Evolutionary conservation across 2,797 vertebrate genomes (phyloP).

Genomic region (Dendrocincla tyrannina): DNA sequence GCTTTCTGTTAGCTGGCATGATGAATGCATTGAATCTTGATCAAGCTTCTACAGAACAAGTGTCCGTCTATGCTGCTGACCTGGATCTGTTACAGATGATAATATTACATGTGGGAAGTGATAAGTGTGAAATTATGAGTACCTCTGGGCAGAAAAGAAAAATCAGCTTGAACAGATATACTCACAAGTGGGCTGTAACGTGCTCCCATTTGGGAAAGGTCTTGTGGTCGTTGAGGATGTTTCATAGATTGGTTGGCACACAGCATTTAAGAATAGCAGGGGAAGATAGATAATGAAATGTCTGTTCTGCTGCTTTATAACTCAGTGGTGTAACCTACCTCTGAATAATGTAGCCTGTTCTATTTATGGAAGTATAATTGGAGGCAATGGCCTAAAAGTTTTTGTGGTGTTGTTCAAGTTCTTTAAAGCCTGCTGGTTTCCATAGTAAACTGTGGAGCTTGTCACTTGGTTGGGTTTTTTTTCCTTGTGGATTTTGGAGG

Average conservation of each 20-base stretch:
- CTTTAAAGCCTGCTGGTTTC: background rate
- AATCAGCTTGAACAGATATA: background rate
- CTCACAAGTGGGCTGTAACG: background rate
- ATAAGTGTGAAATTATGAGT: background rate
- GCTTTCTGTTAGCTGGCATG: background rate
- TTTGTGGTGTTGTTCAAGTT: background rate
- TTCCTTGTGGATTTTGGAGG: background rate
- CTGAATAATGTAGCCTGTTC: background rate
- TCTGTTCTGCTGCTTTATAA: background rate
- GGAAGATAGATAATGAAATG: background rate
- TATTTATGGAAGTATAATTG: background rate
- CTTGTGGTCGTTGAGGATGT: background rate
- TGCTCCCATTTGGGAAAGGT: background rate
- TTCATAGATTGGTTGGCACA: background rate
- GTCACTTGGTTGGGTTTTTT: background rate
- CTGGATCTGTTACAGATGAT: background rate
- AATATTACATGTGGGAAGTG: background rate
- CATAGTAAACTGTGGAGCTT: background rate
- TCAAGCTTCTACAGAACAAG: background rate
- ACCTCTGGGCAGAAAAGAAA: background rate
- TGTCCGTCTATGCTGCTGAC: background rate
- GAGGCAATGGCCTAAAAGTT: background rate
- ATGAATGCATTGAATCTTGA: background rate
- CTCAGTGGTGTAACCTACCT: background rate
- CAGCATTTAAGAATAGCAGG: background rate